Conservation (phyloP, 2,888 invertebrate species). For the Nomada fucata region DNA sequence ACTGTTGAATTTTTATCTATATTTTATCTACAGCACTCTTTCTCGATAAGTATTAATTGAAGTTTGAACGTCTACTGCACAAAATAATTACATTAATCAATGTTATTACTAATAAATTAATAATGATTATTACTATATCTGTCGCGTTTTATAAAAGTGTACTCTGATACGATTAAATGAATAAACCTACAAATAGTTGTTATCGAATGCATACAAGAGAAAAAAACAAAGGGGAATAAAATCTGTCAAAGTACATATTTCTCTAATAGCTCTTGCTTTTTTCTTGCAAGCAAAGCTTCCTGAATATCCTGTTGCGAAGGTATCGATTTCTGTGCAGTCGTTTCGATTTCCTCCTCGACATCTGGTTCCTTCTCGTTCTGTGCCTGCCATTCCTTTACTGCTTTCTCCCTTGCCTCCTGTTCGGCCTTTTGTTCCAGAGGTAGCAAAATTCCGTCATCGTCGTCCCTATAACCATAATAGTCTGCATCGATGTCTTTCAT, state of each 20-base stretch:
- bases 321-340: constrained; percentile 94
- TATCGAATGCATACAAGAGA: constrained; percentile 60
- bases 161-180: constrained; percentile 80
- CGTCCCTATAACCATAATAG: constrained; percentile 99
- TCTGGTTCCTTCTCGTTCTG: constrained; percentile 85
- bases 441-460: constrained; percentile 97
- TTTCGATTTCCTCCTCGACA: constrained; percentile 87
- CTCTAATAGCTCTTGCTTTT: constrained; percentile 96
- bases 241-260: constrained; percentile 87
- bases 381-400: constrained; percentile 90
- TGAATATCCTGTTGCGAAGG: constrained; percentile 98
- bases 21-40: constrained; percentile 81
- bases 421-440: constrained; percentile 94
- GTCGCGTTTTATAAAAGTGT: constrained; percentile 84
- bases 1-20: constrained; percentile 76
- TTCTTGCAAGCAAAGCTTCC: constrained; percentile 93
- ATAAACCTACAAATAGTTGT: constrained; percentile 80
- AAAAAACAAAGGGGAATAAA: constrained; percentile 40
- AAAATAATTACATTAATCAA: constrained; percentile 82
- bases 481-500: constrained; percentile 99
- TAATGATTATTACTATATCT: constrained; percentile 76
- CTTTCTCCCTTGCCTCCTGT: constrained; percentile 87
- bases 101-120: constrained; percentile 81
- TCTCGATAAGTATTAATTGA: constrained; percentile 78
- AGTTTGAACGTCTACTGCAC: constrained; percentile 83